These are phyloP conservation scores for Darevskia nairensis DNA, from an alignment of 2,797 vertebrate species.

Conservation along the genomic window DNA sequence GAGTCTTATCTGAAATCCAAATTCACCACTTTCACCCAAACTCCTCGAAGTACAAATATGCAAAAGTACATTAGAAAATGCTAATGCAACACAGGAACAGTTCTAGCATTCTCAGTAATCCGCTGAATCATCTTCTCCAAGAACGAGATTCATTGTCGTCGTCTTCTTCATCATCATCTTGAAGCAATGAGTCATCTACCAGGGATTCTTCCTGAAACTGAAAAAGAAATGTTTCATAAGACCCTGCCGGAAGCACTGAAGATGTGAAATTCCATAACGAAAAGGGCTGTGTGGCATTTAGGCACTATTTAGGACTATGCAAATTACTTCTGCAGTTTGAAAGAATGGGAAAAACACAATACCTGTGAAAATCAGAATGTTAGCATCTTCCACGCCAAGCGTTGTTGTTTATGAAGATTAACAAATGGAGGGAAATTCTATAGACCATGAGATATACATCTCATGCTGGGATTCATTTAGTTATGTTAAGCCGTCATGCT, in stretches of 20 bases:
- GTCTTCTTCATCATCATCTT: constrained; percentile 98
- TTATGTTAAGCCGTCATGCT: neutral
- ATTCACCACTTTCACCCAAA: constrained; percentile 81
- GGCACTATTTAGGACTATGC: neutral
- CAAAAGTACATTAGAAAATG: constrained; percentile 85
- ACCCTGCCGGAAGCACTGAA: constrained; percentile 48
- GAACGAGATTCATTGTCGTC: constrained; percentile 97
- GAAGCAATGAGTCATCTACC: constrained; percentile 92
- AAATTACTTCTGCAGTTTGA: neutral
- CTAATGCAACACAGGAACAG: constrained; percentile 82
- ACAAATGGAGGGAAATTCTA: neutral
- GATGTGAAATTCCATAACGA: constrained; percentile 35
- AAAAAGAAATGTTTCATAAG: constrained; percentile 61
- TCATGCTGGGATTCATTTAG: constrained; percentile 9
- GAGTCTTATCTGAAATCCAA: constrained; percentile 79
- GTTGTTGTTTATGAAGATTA: neutral
- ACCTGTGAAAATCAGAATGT: neutral
- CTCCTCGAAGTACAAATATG: constrained; percentile 82
- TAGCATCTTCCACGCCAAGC: neutral
- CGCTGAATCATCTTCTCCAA: constrained; percentile 96
- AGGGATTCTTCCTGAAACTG: constrained; percentile 95
- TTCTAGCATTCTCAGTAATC: constrained; percentile 75
- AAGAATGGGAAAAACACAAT: neutral
- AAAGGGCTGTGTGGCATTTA: constrained; percentile 1
- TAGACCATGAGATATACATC: neutral